phyloP scores from a whole-genome alignment of 1,140 invertebrate genomes.

The Eriosoma lanigerum region DNA sequence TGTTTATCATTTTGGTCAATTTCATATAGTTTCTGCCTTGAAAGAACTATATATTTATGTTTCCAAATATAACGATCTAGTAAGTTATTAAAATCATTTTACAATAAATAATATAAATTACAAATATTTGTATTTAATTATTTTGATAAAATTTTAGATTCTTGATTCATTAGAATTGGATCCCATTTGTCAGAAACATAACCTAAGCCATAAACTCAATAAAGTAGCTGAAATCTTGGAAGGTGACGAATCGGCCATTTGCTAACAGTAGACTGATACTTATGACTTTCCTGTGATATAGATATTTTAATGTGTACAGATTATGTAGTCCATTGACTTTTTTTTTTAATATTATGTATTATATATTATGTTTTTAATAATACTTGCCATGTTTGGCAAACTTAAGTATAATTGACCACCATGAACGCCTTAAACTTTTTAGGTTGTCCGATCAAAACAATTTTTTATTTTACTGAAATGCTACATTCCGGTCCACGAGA shows the following conservation, averaged over 20 bases:
- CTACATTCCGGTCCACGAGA: too few relatives aligned
- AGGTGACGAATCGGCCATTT: slow-evolving; percentile 68
- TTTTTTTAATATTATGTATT: slow-evolving; percentile 28
- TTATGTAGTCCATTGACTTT: slow-evolving; percentile 26
- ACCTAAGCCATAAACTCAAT: slow-evolving; percentile 84
- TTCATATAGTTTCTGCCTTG: slow-evolving; percentile 85
- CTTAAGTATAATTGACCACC: slow-evolving; percentile 2
- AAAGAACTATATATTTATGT: slow-evolving; percentile 94
- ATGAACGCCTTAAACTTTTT: slow-evolving; percentile 19
- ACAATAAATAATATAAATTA: not conserved
- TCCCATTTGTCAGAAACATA: slow-evolving; percentile 79
- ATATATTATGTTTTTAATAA: slow-evolving; percentile 1
- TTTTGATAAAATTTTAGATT: slow-evolving; percentile 62
- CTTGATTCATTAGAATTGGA: slow-evolving; percentile 80
- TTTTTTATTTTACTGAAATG: slow-evolving; percentile 31
- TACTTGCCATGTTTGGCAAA: slow-evolving; percentile 29
- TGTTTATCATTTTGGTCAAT: slow-evolving; percentile 81
- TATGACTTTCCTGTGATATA: slow-evolving; percentile 44
- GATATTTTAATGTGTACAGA: slow-evolving; percentile 42
- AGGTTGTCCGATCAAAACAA: slow-evolving; percentile 33
- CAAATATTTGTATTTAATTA: not conserved
- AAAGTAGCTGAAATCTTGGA: slow-evolving; percentile 87
- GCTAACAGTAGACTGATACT: slow-evolving; percentile 59
- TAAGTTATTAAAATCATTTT: slow-evolving; percentile 60
- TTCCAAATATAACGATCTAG: slow-evolving; percentile 88